Conservation (phyloP, 2,797 vertebrate species). For the Eleutherodactylus coqui region DNA sequence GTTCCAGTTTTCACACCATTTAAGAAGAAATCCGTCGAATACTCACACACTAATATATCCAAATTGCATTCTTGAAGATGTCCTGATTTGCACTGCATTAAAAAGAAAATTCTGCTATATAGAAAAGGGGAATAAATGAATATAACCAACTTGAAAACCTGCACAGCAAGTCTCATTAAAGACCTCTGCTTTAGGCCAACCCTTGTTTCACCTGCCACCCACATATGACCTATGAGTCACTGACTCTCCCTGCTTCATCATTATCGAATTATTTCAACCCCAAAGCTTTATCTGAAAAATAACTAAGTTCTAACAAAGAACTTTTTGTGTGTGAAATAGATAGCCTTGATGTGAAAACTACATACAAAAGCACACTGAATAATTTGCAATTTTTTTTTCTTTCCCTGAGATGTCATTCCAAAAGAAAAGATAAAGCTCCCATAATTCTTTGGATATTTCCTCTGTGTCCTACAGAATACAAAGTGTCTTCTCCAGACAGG, state of each 20-base stretch:
- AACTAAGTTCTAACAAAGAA: slow-evolving; percentile 41
- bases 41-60: neutral
- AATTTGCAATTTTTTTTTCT: slow-evolving; percentile 17
- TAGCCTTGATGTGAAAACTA: slow-evolving; percentile 31
- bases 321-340: slow-evolving; percentile 26
- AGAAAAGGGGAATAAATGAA: slow-evolving; percentile 72
- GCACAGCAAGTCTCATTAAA: slow-evolving; percentile 74
- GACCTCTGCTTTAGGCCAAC: slow-evolving; percentile 74
- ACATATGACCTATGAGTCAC: slow-evolving; percentile 85
- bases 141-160: slow-evolving; percentile 71
- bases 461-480: neutral
- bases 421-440: neutral
- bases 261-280: slow-evolving; percentile 82
- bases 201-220: slow-evolving; percentile 81
- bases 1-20: neutral
- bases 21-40: neutral
- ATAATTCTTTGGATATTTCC: neutral
- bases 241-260: slow-evolving; percentile 77
- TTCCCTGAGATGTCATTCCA: neutral
- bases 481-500: neutral
- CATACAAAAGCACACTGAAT: slow-evolving; percentile 30
- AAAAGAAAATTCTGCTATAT: slow-evolving; percentile 16
- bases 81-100: slow-evolving; percentile 51
- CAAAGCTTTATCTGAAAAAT: slow-evolving; percentile 74
- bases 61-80: slow-evolving; percentile 25